Evolutionary conservation across 1,140 invertebrate species (phyloP).

Genomic region (Choristoneura fumiferana): DNA sequence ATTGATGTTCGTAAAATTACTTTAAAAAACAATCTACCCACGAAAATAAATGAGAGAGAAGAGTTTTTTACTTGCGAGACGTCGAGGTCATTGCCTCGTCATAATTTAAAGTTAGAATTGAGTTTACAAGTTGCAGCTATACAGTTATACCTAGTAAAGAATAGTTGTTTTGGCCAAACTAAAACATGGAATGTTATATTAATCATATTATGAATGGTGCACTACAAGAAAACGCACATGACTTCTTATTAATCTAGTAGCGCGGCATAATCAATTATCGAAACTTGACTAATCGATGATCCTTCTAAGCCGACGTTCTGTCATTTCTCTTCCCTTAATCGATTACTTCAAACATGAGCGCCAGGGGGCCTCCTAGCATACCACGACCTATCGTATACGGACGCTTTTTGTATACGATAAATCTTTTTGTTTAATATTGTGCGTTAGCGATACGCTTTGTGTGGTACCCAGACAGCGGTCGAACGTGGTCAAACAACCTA

Average conservation of each 20-base stretch:
- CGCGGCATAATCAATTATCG: conserved; percentile 69
- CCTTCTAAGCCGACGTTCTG: conserved; percentile 65
- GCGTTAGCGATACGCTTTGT: conserved; percentile 29
- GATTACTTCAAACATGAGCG: conserved; percentile 72
- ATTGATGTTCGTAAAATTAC: conserved; percentile 70
- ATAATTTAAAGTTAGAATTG: not conserved
- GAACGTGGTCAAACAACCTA: not conserved
- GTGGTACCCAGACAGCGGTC: conserved; percentile 7
- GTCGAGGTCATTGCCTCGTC: not conserved
- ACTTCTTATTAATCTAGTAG: conserved; percentile 73
- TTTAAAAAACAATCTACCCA: conserved; percentile 22
- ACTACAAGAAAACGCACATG: conserved; percentile 46
- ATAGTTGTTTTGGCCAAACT: not conserved
- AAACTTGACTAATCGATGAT: conserved; percentile 70
- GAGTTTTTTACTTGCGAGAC: conserved; percentile 6
- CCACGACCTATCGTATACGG: conserved; percentile 38
- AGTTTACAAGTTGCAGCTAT: not conserved
- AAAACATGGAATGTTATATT: not conserved
- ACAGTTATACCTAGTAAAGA: not conserved
- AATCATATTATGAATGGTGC: conserved; percentile 31
- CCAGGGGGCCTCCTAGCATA: conserved; percentile 61
- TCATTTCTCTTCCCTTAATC: conserved; percentile 77
- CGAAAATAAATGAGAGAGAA: conserved; percentile 11
- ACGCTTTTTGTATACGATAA: conserved; percentile 58
- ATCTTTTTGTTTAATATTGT: conserved; percentile 51